These are phyloP conservation scores for Polydesmus complanatus DNA, from an alignment of 2,888 invertebrate genomes.

Conservation along the genomic window DNA sequence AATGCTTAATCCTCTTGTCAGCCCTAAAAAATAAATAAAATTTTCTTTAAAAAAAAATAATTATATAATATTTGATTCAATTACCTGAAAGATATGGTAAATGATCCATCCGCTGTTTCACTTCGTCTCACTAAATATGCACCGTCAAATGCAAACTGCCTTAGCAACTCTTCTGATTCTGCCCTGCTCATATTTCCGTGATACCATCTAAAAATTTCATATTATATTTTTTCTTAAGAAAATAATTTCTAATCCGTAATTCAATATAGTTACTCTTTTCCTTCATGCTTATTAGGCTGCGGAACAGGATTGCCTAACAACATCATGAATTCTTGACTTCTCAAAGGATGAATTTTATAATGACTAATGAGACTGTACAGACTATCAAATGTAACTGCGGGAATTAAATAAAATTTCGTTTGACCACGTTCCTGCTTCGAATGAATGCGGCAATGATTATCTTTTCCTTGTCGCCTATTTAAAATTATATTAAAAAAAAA, in stretches of 20 bases:
- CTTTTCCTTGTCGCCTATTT: conserved; percentile 52
- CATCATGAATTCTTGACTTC: conserved; percentile 80
- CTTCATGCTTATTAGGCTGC: conserved; percentile 86
- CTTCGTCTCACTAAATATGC: conserved; percentile 88
- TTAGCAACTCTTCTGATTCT: conserved; percentile 76
- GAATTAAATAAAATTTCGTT: conserved; percentile 79
- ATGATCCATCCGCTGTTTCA: conserved; percentile 69
- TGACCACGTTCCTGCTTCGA: conserved; percentile 67
- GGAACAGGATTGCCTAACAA: conserved; percentile 80
- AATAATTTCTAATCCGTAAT: not conserved
- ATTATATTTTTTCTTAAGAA: not conserved
- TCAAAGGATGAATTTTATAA: conserved; percentile 69
- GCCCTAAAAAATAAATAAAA: conserved; percentile 42
- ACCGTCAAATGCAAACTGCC: conserved; percentile 71
- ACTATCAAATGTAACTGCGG: conserved; percentile 76
- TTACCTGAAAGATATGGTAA: conserved; percentile 72
- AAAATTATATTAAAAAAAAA: not conserved
- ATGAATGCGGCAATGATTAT: conserved; percentile 84
- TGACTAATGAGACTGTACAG: conserved; percentile 80
- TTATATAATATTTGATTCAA: conserved; percentile 38
- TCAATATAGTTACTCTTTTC: conserved; percentile 45
- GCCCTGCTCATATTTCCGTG: conserved; percentile 63
- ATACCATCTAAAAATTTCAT: conserved; percentile 50
- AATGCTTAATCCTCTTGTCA: conserved; percentile 90
- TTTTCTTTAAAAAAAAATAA: not conserved